A percentile compares a stretch with the other conserved stretches of the same genome.
These are phyloP conservation scores for Ceratina australensis DNA, from an alignment of 1,140 invertebrate species.

Conservation along the genomic window DNA sequence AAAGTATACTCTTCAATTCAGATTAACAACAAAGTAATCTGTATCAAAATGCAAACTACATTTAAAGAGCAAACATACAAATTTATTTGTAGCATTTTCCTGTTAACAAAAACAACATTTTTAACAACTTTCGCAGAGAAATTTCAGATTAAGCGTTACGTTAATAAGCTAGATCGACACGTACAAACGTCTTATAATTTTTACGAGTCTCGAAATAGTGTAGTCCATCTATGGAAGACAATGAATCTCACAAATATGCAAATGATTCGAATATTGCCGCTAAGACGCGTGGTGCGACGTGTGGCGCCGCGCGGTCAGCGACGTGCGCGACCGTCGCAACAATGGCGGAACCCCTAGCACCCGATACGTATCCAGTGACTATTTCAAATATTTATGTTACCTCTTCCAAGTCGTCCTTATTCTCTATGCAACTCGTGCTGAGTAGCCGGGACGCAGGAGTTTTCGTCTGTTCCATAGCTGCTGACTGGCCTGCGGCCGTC, in stretches of 20 bases:
- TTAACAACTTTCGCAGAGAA: no score
- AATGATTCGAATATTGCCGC: conserved; percentile 68
- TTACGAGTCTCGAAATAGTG: background rate
- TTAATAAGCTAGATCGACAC: background rate
- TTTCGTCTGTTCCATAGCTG: conserved; percentile 74
- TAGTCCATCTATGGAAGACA: background rate
- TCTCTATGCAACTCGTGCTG: conserved; percentile 85
- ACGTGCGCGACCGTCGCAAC: conserved; percentile 74
- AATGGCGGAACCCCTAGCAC: conserved; percentile 75
- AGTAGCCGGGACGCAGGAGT: conserved; percentile 77
- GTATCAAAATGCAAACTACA: background rate
- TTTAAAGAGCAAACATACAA: no score
- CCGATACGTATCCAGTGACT: conserved; percentile 74
- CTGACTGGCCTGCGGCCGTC: conserved; percentile 54
- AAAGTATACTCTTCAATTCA: conserved; percentile 14
- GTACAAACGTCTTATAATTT: background rate
- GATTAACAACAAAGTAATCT: background rate
- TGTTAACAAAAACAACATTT: background rate
- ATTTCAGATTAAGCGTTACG: background rate
- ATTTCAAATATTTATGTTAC: conserved; percentile 81
- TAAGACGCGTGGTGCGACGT: conserved; percentile 57
- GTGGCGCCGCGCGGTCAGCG: conserved; percentile 67
- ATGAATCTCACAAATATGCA: conserved; percentile 29
- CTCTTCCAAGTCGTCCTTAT: conserved; percentile 91
- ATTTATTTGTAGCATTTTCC: no score